Base-by-base conservation (phyloP, 2,797 vertebrate species). In the Myoxocephalus aenaeus region DNA sequence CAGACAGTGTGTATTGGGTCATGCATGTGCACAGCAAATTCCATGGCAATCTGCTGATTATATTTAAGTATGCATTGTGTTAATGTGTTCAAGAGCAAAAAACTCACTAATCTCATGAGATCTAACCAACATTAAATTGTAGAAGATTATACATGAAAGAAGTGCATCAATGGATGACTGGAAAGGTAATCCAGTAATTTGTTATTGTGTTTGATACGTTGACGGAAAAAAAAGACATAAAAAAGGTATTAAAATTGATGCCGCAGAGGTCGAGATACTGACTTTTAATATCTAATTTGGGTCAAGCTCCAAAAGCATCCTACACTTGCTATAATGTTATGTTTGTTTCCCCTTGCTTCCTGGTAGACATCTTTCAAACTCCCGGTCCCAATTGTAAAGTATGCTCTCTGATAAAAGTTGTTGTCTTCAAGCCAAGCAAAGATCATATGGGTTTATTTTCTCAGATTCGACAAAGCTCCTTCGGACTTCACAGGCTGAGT, bases 21-120 rank as follows among this genome's bases (percentile, higher is more conserved):
- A 6, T 27, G 29, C 76, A 79, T 42, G 29, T 20, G 32, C 58
- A 73, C 70, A 69, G 79, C 75, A 81, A 61, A 78, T 76, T 66
- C 66, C 51, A 63, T 38, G 51, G 66, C 46, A 79, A 77, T 62
- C 73, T 48, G 66, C 67, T 80, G 84, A 83, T 75, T 76, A 50
- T 14, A 78, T 73, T 75, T 20, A 57, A 54, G 27, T 57, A 3
- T 68, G 70, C 67, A 57, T 50, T 59, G 34, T 65, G 32, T 32
- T 32, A 32, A 32, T 32, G 32, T 32, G 68, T 75, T 82, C 25
- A 73, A 61, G 66, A 58, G 46, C 51, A 68, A 51, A 46, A 69
- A 71, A 42, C 29, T 20, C 10, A 22, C 22, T 80, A 13, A 32
- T 80, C 63, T 77, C 14, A 3, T n/a, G 11, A 22, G 20, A 62